phyloP scores from a whole-genome alignment of 2,888 invertebrate species.

The Aquatica leii region DNA sequence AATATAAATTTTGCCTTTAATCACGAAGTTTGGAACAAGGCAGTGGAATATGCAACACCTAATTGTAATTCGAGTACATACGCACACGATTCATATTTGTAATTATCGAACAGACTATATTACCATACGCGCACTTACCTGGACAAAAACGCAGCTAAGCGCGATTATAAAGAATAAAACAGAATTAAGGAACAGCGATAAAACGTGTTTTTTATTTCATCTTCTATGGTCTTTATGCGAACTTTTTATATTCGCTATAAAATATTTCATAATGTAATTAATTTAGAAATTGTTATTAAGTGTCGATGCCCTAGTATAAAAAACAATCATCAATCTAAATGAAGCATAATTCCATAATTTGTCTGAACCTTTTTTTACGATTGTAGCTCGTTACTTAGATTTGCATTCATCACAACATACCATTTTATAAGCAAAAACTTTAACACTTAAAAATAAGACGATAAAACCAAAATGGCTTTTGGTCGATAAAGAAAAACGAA shows the following conservation, averaged over 20 bases:
- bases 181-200: no score
- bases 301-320: background rate
- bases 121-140: no score
- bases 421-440: background rate
- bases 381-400: no score
- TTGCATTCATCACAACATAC: no score
- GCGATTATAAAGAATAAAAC: no score
- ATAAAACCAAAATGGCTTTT: background rate
- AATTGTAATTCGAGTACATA: conserved; percentile 19
- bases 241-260: no score
- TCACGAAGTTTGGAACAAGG: conserved; percentile 20
- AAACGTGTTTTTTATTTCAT: no score
- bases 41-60: background rate
- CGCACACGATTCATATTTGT: no score
- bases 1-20: conserved; percentile 27
- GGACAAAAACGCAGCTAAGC: no score
- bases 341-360: background rate
- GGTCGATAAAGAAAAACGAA: no score
- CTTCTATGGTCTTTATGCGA: background rate
- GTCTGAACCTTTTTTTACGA: background rate
- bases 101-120: no score
- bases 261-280: conserved; percentile 7
- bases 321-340: background rate
- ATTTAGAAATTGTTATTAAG: conserved; percentile 6
- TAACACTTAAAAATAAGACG: background rate